Evolutionary conservation across 2,888 invertebrate genomes (phyloP).

Genomic region (Scrobipalpa atriplicella): DNA sequence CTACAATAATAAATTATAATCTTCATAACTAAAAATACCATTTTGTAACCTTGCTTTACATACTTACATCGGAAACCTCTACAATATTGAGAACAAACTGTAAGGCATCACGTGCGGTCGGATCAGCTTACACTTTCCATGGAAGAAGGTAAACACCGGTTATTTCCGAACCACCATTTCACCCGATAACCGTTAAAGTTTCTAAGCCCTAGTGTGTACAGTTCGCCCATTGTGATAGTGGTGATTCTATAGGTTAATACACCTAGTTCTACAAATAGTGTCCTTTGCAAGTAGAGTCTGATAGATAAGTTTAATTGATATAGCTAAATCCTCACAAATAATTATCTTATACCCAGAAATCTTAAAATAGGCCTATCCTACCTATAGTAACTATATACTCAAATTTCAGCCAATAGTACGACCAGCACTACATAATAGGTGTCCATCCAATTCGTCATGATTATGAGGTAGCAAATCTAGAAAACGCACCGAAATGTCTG

Average conservation of each 20-base stretch:
- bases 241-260: background rate
- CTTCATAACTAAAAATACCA: too few relatives aligned
- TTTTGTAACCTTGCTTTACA: background rate
- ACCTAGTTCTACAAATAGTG: background rate
- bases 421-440: too few relatives aligned
- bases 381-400: too few relatives aligned
- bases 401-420: too few relatives aligned
- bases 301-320: background rate
- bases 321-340: too few relatives aligned
- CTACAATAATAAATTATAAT: too few relatives aligned
- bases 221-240: slow-evolving; percentile 12
- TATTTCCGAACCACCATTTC: background rate
- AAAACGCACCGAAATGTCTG: too few relatives aligned
- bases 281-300: background rate
- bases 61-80: background rate
- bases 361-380: too few relatives aligned
- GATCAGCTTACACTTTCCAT: background rate
- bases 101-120: background rate
- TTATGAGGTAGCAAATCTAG: too few relatives aligned
- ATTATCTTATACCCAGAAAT: too few relatives aligned
- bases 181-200: slow-evolving; percentile 7
- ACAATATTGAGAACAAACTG: background rate
- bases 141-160: slow-evolving; percentile 3
- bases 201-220: slow-evolving; percentile 15
- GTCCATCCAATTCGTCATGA: too few relatives aligned